Base-by-base conservation (phyloP, 1,140 invertebrate species). In the Papilio glaucus region DNA sequence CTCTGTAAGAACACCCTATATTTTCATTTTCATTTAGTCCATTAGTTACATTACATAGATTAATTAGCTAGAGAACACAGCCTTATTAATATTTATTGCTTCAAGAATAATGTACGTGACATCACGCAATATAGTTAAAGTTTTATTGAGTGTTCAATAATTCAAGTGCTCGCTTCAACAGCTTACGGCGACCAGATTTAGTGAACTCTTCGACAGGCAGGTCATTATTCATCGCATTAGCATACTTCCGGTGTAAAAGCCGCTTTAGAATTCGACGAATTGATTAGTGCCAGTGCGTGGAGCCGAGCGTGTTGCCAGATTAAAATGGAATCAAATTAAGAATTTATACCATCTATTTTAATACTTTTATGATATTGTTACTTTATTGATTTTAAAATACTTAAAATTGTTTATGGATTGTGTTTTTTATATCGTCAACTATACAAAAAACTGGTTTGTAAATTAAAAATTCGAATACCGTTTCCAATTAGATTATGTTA, bases 101-200 rank as follows among this genome's bases (percentile, higher is more conserved):
- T 9, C 3, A 57, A 57, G 49, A 24, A 57, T n/a, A 41, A 12
- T 41, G 10, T 57, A 57, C 24, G 49, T 57, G 49, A 57, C 21
- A 21, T 57, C 49, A 57, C 49, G 49, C 49, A 57, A 57, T 57
- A 13, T 57, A 57, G 21, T 26, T 57, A 24, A 53, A 53, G 21
- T 53, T 57, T 24, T 10, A 57, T 57, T 13, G 49, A 24, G 42
- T 4, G 10, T 57, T 57, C 4, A 57, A 57, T 57, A 57, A 57
- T 24, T 57, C 49, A 57, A 24, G 18, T 24, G 21, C 49, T 57
- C 42, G 42, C 7, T n/a, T n/a, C n/a, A n/a, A n/a, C n/a, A n/a
- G n/a, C n/a, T 21, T 49, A 57, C 21, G 29, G 2, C 29, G 49
- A 26, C 10, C 12, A 57, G 49, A 21, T 21, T 57, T 26, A 7